Base-by-base conservation (phyloP, 2,797 vertebrate genomes). In the Lithobates pipiens region DNA sequence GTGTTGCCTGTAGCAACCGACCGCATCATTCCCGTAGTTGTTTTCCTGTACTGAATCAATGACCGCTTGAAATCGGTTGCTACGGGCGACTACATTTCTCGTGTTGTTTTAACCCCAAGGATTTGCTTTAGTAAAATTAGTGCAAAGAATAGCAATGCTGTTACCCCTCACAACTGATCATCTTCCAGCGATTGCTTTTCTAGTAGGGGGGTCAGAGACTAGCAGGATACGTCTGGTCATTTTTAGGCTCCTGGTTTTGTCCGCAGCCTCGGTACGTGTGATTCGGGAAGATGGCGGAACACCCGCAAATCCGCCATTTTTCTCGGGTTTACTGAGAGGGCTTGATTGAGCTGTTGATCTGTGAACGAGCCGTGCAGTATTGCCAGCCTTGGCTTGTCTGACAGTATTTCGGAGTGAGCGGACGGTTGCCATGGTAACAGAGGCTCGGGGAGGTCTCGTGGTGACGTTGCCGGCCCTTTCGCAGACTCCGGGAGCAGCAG, bases 341-440 rank as follows among this genome's bases (percentile, higher is more conserved):
- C 9, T 71, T 71, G 69, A 36, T 36, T 71, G 69, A 21, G 32
- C 32, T 34, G 32, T 34, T 36, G 21, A 71, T 82, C 70, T 81
- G 44, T 79, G n/a, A 83, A 88, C 84, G 87, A 61, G 54, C 21
- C 21, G 88, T 8, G 89, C 84, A 1, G 81, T 85, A 87, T 88
- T 88, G 88, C 90, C 32, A 72, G 89, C 3, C 90, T 78, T 78
- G 25, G 90, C 84, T 85, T 88, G 36, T 88, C 88, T 69, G 91
- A 89, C 93, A 80, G 91, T 85, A 76, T 90, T 91, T 91, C 91
- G 93, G 93, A 94, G 92, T 90, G 93, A 94, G 94, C 95, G 91
- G 93, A 89, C 92, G 93, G 96, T 99, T 96, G 94, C 96, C 95
- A 96, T 94, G 95, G 97, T 89, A 96, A 99, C 95, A 88, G 92